These are phyloP conservation scores for Pheucticus melanocephalus DNA, from an alignment of 2,113 vertebrate genomes.

Conservation along the genomic window DNA sequence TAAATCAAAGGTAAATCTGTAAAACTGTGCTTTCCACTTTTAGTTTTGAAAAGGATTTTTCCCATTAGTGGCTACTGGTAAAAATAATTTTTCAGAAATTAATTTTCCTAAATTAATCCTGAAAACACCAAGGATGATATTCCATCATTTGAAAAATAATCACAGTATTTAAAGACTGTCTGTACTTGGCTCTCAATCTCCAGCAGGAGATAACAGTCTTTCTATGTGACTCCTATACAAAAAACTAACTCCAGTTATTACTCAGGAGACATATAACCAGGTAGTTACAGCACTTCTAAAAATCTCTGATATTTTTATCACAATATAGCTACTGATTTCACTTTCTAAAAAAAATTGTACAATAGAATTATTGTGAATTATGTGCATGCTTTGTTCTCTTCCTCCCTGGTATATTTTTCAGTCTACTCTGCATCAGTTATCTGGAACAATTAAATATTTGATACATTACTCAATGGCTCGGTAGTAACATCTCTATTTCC, in stretches of 20 bases:
- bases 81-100: slow-evolving; percentile 63
- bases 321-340: neutral
- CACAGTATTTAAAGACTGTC: neutral
- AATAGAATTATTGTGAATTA: neutral
- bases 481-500: neutral
- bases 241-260: neutral
- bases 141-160: slow-evolving; percentile 1
- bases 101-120: slow-evolving; percentile 60
- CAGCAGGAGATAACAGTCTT: slow-evolving; percentile 47
- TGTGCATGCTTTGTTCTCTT: neutral
- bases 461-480: neutral
- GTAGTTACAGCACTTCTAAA: neutral
- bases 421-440: neutral
- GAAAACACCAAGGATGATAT: slow-evolving; percentile 27
- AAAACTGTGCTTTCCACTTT: slow-evolving; percentile 59
- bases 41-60: slow-evolving; percentile 58
- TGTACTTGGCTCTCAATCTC: slow-evolving; percentile 35
- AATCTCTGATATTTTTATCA: neutral
- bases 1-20: slow-evolving; percentile 82
- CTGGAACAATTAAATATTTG: neutral
- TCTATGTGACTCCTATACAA: neutral
- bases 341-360: neutral
- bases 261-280: neutral
- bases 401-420: neutral
- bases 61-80: neutral